These are phyloP conservation scores for Eurypyga helias DNA, from an alignment of 2,113 vertebrate species.

Conservation along the genomic window DNA sequence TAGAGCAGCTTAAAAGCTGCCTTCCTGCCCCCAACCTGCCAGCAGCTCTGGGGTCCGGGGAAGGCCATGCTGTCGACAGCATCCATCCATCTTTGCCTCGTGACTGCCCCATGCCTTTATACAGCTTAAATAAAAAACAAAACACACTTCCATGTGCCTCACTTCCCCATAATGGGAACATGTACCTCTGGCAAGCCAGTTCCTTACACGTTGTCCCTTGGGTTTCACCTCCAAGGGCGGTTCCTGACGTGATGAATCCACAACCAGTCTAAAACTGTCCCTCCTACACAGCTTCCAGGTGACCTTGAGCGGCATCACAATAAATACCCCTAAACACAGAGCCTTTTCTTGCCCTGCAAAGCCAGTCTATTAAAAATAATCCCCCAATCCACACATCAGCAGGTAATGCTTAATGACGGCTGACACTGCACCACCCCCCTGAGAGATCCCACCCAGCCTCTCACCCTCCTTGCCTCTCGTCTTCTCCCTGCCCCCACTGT, in stretches of 20 bases:
- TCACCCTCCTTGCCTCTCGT: not conserved
- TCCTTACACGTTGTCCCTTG: not conserved
- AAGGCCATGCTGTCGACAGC: not conserved
- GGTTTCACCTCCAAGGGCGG: rapidly evolving
- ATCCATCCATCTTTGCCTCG: rapidly evolving
- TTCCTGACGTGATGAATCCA: rapidly evolving
- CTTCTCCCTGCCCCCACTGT: not conserved
- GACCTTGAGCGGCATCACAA: not conserved
- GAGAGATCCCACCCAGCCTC: not conserved
- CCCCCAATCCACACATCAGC: not conserved
- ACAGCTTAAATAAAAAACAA: not conserved
- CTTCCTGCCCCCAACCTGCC: too few species aligned
- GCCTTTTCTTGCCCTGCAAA: not conserved
- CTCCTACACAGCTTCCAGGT: not conserved
- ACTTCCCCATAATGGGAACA: not conserved
- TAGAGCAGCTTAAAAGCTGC: not conserved
- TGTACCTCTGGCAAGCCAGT: too few species aligned
- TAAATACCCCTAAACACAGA: not conserved
- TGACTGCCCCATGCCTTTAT: rapidly evolving
- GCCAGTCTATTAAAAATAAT: not conserved
- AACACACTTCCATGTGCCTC: rapidly evolving
- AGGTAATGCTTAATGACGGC: not conserved
- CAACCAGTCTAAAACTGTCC: not conserved
- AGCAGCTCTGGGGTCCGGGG: too few species aligned
- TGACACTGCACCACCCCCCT: not conserved